Evolutionary conservation across 92 coral and sea anemone species (phyloP).

Genomic region (Palythoa grandiflora): DNA sequence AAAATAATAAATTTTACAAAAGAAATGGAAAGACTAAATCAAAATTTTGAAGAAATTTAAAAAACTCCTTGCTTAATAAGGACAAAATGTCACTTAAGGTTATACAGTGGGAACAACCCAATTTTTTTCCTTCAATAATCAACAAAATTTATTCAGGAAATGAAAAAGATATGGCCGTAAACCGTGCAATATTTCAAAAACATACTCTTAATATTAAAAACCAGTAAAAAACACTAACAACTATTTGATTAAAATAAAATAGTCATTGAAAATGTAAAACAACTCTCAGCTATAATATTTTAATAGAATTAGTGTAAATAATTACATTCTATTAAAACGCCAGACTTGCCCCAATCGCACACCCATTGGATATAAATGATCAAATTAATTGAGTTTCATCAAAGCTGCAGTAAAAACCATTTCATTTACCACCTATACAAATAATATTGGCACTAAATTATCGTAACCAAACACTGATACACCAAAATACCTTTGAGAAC

Average conservation of each 20-base stretch:
- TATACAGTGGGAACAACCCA: too few species aligned
- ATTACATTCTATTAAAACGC: background rate
- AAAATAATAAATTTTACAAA: too few species aligned
- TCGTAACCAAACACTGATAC: background rate
- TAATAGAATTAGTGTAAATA: constrained; percentile 30
- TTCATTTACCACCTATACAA: background rate
- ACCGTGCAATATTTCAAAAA: background rate
- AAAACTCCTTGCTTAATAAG: too few species aligned
- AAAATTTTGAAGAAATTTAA: too few species aligned
- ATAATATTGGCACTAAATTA: background rate
- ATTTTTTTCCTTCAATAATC: too few species aligned
- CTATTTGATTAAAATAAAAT: background rate
- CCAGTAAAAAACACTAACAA: too few species aligned
- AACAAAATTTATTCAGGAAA: background rate
- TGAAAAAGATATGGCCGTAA: background rate
- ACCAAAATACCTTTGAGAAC: background rate
- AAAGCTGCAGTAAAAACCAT: background rate
- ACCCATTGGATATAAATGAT: constrained; percentile 1
- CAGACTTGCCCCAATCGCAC: background rate
- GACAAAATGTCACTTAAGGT: too few species aligned
- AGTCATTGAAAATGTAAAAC: background rate
- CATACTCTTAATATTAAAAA: background rate
- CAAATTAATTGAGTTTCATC: background rate
- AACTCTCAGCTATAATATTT: background rate
- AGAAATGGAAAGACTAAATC: too few species aligned